Base-by-base conservation (phyloP, 2,113 vertebrate genomes). In the Anser brachyrhynchus region DNA sequence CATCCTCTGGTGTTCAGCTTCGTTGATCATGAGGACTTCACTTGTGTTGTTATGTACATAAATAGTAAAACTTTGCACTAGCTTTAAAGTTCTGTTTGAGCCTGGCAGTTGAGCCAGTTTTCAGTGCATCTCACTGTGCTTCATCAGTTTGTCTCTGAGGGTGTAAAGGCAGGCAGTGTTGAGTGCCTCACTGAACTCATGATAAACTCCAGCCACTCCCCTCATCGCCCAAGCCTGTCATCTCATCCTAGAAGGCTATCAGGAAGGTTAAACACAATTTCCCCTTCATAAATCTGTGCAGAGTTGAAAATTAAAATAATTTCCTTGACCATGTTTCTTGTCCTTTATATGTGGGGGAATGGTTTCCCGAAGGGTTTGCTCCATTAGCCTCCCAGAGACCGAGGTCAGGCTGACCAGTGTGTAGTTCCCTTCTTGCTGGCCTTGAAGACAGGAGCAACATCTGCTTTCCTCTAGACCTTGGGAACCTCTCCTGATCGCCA, bases 401-500 rank as follows among this genome's bases (percentile, higher is more conserved):
- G 71, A 83, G 35, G 25, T 46, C 71, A 59, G 6, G 9, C 69
- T 26, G 57, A 39, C 39, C 70, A 69, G 21, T 12, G n/a, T 82
- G 33, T 57, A 58, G 37, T 44, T 78, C 39, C 22, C 0, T 92
- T 11, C 64, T 52, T 71, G 55, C 41, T 11, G 54, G 66, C 58
- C 11, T 71, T 77, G 41, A 84, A 59, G 55, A 33, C 3, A 22
- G 41, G 22, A 65, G 33, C 61, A 51, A 90, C 8, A 18, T 33
- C 70, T 92, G 16, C 23, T 55, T 75, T 84, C 9, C 77, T 90
- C 23, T 41, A 62, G 44, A 73, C n/a, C 23, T 51, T 18, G 17
- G 28, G 55, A 83, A 51, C 2, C 2, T 80, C 12, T 76, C 19
- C 26, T 55, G 58, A 35, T 77, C 20, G 28, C 72, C 0, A 0